A percentile compares a stretch with the other conserved stretches of the same genome.
phyloP scores from a whole-genome alignment of 2,888 invertebrate species.

The Encarsia formosa region DNA sequence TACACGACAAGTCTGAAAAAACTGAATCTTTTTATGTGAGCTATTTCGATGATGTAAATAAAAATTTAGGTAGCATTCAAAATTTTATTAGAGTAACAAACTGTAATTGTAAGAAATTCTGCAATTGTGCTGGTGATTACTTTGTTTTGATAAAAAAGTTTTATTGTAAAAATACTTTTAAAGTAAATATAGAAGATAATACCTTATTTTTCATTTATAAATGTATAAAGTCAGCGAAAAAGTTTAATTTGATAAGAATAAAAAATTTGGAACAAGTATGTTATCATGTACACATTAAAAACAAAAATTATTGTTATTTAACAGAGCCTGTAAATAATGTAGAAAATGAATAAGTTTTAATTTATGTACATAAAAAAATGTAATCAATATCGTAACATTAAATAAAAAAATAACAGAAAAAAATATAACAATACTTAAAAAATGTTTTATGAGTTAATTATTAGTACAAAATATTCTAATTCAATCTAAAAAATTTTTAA shows the following conservation, averaged over 20 bases:
- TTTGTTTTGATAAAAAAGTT: slow-evolving; percentile 1
- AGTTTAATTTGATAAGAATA: background rate
- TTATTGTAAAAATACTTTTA: background rate
- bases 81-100: slow-evolving; percentile 1
- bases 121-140: background rate
- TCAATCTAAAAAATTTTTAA: background rate
- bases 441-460: too few relatives aligned
- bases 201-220: background rate
- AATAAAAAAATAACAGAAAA: too few relatives aligned
- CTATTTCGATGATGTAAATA: background rate
- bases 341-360: slow-evolving; percentile 3
- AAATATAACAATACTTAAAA: too few relatives aligned
- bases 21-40: slow-evolving; percentile 4
- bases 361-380: too few relatives aligned
- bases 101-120: slow-evolving; percentile 2
- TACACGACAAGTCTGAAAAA: background rate
- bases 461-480: too few relatives aligned
- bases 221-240: background rate
- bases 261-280: background rate
- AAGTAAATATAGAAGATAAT: background rate
- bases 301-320: background rate
- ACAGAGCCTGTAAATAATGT: slow-evolving; percentile 5
- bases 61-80: background rate
- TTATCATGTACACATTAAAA: background rate
- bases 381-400: too few relatives aligned